These are phyloP conservation scores for Sprattus sprattus DNA, from an alignment of 2,113 vertebrate genomes.

Conservation along the genomic window DNA sequence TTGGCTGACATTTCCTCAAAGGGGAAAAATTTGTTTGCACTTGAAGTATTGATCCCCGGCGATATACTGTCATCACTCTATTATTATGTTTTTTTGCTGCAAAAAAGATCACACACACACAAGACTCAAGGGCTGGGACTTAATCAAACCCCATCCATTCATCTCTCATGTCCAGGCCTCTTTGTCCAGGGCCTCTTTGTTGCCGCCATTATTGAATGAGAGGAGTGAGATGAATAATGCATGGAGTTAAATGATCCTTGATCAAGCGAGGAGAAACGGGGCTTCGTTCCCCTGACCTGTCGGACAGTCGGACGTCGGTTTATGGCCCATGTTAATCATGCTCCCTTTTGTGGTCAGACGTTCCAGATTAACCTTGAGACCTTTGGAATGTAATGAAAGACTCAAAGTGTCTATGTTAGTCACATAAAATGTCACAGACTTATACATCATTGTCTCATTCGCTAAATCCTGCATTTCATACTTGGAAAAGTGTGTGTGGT, in stretches of 20 bases:
- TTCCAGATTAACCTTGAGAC: conserved; percentile 12
- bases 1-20: neutral
- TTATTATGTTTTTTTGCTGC: neutral
- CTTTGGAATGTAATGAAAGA: neutral
- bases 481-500: too few relatives aligned
- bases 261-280: neutral
- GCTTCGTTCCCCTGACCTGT: neutral
- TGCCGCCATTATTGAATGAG: conserved; percentile 48
- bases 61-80: neutral
- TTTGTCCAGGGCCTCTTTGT: conserved; percentile 31
- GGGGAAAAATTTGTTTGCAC: neutral
- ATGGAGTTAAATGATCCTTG: conserved; percentile 39
- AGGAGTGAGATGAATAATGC: conserved; percentile 56
- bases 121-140: neutral
- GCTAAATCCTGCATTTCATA: neutral
- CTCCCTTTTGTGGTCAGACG: conserved; percentile 7
- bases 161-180: conserved; percentile 44
- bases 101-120: neutral
- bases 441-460: neutral
- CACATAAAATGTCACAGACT: neutral
- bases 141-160: conserved; percentile 45
- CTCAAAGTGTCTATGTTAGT: neutral
- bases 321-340: neutral
- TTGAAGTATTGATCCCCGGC: neutral
- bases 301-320: neutral